These are phyloP conservation scores for Amblyopsis hoosieri DNA, from an alignment of 2,797 vertebrate genomes.

Conservation along the genomic window DNA sequence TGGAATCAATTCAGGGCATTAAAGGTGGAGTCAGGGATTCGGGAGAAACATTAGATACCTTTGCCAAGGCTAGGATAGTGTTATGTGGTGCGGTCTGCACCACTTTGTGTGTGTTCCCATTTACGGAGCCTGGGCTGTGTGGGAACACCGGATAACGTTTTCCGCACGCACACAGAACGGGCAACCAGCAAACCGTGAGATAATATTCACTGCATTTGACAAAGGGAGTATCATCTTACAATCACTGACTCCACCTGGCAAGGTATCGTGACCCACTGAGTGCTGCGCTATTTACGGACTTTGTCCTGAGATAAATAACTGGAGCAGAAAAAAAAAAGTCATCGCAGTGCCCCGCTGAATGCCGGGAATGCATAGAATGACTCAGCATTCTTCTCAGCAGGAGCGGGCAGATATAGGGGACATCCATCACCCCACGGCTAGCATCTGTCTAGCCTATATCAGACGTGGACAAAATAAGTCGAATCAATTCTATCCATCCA, in stretches of 20 bases:
- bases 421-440: constrained; percentile 51
- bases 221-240: neutral
- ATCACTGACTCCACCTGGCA: no score
- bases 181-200: no score
- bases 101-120: no score
- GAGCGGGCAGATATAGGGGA: constrained; percentile 42
- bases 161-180: no score
- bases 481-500: no score
- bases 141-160: no score
- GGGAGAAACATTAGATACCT: no score
- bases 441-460: constrained; percentile 19
- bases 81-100: no score
- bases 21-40: no score
- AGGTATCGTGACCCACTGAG: constrained; percentile 2
- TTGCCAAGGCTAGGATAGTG: no score
- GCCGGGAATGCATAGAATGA: constrained; percentile 61
- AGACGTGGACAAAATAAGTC: no score
- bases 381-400: constrained; percentile 56
- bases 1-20: constrained; percentile 18
- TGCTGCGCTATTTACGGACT: constrained; percentile 37
- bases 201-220: neutral
- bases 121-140: no score
- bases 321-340: constrained; percentile 26
- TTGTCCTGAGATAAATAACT: constrained; percentile 50
- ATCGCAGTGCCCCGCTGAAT: constrained; percentile 47